Evolutionary conservation across 2,113 vertebrate species (phyloP).

Genomic region (Hyperoodon ampullatus): DNA sequence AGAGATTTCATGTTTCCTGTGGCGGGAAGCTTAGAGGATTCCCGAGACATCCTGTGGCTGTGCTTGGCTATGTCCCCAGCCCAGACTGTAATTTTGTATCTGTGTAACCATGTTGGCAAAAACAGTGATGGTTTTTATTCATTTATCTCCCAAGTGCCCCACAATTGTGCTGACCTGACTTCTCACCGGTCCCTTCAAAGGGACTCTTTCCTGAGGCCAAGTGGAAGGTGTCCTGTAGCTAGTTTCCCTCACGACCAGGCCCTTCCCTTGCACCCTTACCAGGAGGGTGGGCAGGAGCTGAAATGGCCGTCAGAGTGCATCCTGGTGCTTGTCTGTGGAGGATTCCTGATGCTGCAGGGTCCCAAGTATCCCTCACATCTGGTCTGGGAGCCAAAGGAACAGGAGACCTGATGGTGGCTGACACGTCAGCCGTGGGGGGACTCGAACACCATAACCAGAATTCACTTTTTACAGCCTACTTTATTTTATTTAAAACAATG

Average conservation of each 20-base stretch:
- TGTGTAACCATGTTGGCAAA: background rate
- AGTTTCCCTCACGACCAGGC: rapidly evolving
- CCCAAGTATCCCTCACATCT: rapidly evolving
- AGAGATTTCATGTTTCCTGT: constrained; percentile 47
- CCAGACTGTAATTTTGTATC: background rate
- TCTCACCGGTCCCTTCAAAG: background rate
- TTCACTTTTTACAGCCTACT: background rate
- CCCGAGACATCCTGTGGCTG: background rate
- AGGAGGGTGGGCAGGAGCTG: background rate
- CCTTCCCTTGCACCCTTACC: background rate
- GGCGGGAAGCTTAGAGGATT: background rate
- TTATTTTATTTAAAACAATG: background rate
- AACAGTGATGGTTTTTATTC: background rate
- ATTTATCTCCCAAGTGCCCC: background rate
- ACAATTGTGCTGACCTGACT: background rate
- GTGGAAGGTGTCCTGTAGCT: background rate
- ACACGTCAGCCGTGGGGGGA: rapidly evolving
- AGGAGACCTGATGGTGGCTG: background rate
- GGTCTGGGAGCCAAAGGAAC: background rate
- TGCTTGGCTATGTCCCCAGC: background rate
- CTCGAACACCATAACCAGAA: background rate
- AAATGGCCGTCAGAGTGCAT: rapidly evolving
- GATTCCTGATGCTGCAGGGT: background rate
- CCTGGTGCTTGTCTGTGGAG: background rate
- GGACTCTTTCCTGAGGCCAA: background rate